Conservation (phyloP, 2,797 vertebrate species). For the Crax fasciolata region DNA sequence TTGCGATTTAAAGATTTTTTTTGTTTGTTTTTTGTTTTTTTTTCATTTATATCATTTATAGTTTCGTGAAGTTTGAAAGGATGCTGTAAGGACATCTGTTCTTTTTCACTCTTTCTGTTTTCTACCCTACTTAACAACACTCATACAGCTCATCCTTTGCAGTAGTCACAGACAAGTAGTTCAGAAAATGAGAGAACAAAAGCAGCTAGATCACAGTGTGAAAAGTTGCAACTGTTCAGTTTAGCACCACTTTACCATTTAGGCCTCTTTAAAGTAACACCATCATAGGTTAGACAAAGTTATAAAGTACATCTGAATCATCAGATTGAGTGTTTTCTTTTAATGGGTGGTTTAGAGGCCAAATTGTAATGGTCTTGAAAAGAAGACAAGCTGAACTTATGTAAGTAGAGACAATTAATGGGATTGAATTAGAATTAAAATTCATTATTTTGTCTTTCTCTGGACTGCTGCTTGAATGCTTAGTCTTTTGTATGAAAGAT, state of each 20-base stretch:
- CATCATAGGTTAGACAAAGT: constrained; percentile 10
- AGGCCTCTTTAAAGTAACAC: constrained; percentile 3
- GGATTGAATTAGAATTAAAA: neutral
- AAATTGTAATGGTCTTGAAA: neutral
- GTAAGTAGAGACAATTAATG: neutral
- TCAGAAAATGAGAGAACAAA: constrained; percentile 35
- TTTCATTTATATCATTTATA: neutral
- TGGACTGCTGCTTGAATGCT: neutral
- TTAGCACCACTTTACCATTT: constrained; percentile 24
- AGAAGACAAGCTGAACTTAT: neutral
- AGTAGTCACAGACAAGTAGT: neutral
- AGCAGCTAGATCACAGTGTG: neutral
- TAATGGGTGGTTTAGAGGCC: neutral
- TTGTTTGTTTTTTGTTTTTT: neutral
- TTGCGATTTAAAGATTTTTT: neutral
- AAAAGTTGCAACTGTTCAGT: neutral
- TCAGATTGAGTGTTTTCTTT: constrained; percentile 3
- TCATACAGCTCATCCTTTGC: neutral
- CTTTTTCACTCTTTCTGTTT: neutral
- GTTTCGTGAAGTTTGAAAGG: constrained; percentile 8
- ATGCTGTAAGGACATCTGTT: neutral
- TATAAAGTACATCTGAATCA: constrained; percentile 54
- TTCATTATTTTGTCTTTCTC: neutral
- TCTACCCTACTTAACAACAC: neutral
- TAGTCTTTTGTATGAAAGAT: neutral